Evolutionary conservation across 2,888 invertebrate species (phyloP), one percentile per base, ranked within the genome.

Genomic region (Leptinotarsa peninsularis): DNA sequence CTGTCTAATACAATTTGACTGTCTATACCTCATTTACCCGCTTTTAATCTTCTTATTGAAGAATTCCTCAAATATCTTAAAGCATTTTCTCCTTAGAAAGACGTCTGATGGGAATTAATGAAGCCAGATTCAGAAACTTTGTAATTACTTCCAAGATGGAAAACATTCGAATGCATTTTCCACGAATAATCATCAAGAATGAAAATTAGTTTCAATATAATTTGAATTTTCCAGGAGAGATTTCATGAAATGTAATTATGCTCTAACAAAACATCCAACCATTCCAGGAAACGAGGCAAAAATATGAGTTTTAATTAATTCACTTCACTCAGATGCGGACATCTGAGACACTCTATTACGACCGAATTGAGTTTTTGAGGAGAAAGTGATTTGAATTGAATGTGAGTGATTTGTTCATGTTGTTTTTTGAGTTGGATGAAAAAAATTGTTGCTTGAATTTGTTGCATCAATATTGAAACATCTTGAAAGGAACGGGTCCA

Each of bases 121-220:
- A 15, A 58, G 21, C 21, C 23, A 23, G 23, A 58, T 21, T 21
- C 14, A 15, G 58, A 58, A 58, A 58, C 15, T 58, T 23, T 14
- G 58, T 58, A 58, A 58, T 58, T 58, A 58, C 58, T 58, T 58
- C 15, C 58, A 14, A 23, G 58, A 23, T 58, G 58, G 58, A 58
- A 58, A 58, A 58, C 58, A 58, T 58, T 58, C 23, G 23, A 58
- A 58, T 23, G 23, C 23, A 18, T 58, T 58, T 23, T 58, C 21
- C 58, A 2, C 14, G 58, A 58, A 15, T 58, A 15, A 58, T 58
- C 23, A 23, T 23, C 14, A 58, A 4, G 23, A 23, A 58, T 58
- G 21, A 17, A 58, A 58, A 58, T 58, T 15, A 18, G 21, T 58
- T 58, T 15, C 14, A 4, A 23, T 21, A 23, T 15, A 27, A 23